Base-by-base conservation (phyloP, 2,888 invertebrate genomes). In the Leptinotarsa tumamoca region DNA sequence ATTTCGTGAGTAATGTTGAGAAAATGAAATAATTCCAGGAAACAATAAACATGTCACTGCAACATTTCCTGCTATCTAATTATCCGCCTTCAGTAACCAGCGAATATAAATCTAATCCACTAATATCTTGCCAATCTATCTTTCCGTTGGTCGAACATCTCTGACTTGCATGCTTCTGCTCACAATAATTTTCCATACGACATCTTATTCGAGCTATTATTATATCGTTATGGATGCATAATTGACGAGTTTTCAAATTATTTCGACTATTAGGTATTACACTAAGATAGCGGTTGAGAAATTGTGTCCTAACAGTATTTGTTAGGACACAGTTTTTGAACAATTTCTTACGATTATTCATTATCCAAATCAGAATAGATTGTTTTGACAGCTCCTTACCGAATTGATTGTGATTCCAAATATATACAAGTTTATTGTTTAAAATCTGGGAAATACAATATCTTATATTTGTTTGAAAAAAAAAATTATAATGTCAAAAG, bases 111-210 rank as follows among this genome's bases (percentile, higher is more conserved):
- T 76, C 43, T 72, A 27, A 72, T 71, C 68, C 67, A 61, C 69
- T 71, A 70, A 71, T 75, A 80, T 80, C 80, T 74, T 50, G 66
- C 68, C 21, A 66, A 67, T 75, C 72, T 70, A 78, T 80, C 80
- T 80, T 80, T 80, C 78, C 80, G 75, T 76, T 80, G 78, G 78
- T 61, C 77, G 80, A 77, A 70, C 80, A 80, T 77, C 73, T 67
- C 21, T 76, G 50, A 73, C 69, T 73, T 72, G 70, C 71, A 73
- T 73, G 73, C 68, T 73, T 70, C 68, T 71, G 76, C 73, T 73
- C 73, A 71, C 76, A 76, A 67, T 76, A 76, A 76, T 76, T 76
- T 73, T 66, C 68, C 71, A 68, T 73, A 73, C 27, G 73, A 71
- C 74, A 74, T 74, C 71, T 74, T 67, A 63, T 71, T 69, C n/a